phyloP scores from a whole-genome alignment of 1,140 invertebrate genomes.

The Panonychus citri region DNA sequence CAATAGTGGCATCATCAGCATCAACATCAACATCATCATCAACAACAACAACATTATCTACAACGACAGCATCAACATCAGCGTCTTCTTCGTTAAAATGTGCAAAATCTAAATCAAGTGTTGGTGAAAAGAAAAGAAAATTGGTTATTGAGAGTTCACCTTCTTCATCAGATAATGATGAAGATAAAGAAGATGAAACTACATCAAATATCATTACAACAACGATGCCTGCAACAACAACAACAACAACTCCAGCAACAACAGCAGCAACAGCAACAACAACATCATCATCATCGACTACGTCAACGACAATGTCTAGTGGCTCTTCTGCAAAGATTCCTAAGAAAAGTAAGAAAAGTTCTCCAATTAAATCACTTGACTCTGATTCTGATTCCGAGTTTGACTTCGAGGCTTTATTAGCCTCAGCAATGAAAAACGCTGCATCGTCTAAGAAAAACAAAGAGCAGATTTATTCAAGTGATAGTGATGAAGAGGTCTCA shows the following conservation, averaged over 20 bases:
- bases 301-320: too few species aligned
- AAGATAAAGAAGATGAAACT: not conserved
- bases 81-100: not conserved
- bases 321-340: not conserved
- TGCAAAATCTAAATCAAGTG: constrained; percentile 5
- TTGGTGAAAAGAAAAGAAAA: constrained; percentile 9
- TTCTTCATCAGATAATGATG: not conserved
- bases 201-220: too few species aligned
- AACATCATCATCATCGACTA: too few species aligned
- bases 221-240: not conserved
- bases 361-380: not conserved
- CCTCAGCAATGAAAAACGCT: not conserved
- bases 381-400: constrained; percentile 1
- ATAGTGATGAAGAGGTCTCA: not conserved
- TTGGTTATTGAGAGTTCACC: constrained; percentile 11
- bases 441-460: not conserved
- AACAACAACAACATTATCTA: too few species aligned
- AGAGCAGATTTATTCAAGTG: not conserved
- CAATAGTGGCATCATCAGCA: too few species aligned
- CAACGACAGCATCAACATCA: too few species aligned
- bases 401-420: not conserved
- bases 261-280: too few species aligned
- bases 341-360: constrained; percentile 1
- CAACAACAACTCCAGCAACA: not conserved
- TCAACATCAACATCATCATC: too few species aligned